Conservation (phyloP, 2,797 vertebrate species). For the Euphonia xanthogaster region DNA sequence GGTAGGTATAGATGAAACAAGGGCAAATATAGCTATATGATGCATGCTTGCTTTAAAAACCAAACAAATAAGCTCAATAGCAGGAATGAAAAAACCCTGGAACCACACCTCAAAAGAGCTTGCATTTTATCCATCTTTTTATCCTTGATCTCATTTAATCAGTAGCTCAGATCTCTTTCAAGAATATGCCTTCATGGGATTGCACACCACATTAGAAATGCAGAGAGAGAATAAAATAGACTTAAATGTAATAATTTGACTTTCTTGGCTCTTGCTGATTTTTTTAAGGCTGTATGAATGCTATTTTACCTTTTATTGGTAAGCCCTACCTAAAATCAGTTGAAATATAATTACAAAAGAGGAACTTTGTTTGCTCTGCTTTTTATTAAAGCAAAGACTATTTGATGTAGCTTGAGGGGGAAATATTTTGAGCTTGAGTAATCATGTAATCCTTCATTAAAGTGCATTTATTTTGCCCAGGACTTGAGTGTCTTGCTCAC, state of each 20-base stretch:
- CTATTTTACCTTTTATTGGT: neutral
- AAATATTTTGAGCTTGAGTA: neutral
- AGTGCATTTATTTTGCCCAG: neutral
- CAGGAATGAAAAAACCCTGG: neutral
- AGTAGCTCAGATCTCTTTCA: neutral
- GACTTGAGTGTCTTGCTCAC: neutral
- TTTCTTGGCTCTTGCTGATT: neutral
- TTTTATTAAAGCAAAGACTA: neutral
- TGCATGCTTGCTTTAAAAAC: neutral
- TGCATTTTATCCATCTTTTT: neutral
- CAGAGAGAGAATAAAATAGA: neutral
- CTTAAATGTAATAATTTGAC: neutral
- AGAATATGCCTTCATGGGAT: neutral
- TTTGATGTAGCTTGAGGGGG: neutral
- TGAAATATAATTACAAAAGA: neutral
- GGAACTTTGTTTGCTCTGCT: neutral
- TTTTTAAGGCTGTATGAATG: neutral
- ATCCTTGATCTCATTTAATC: neutral
- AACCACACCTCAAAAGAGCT: neutral
- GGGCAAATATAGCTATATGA: neutral
- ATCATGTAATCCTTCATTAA: neutral
- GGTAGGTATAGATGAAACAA: neutral
- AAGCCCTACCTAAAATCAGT: neutral
- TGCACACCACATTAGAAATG: neutral
- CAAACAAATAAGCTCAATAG: neutral